Evolutionary conservation across 2,888 invertebrate genomes (phyloP).

Genomic region (Lordiphosa fenestrarum): DNA sequence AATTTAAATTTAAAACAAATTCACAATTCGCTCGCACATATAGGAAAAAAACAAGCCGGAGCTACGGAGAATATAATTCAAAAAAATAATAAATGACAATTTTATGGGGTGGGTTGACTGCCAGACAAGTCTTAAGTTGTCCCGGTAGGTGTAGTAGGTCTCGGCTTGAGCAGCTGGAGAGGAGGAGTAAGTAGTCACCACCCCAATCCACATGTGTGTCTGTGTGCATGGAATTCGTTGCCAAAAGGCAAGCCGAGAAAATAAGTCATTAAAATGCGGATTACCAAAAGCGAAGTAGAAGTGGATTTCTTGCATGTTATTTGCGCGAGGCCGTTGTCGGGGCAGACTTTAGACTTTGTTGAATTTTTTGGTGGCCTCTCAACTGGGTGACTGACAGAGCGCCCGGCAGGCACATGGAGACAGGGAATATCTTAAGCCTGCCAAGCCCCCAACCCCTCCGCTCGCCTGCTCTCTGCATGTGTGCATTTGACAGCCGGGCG

Average conservation of each 20-base stretch:
- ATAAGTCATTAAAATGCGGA: conserved; percentile 74
- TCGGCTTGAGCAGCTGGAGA: too few relatives aligned
- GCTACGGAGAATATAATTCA: conserved; percentile 33
- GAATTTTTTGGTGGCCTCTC: conserved; percentile 37
- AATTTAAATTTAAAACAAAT: conserved; percentile 22
- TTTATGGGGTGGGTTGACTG: conserved; percentile 40
- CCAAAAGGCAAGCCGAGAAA: conserved; percentile 66
- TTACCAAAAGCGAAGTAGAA: conserved; percentile 69
- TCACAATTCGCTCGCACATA: conserved; percentile 9
- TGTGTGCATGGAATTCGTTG: conserved; percentile 28
- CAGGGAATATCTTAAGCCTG: conserved; percentile 55
- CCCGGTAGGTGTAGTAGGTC: conserved; percentile 23
- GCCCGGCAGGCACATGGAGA: conserved; percentile 30
- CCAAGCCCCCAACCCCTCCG: conserved; percentile 9
- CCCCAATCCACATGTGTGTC: conserved; percentile 28
- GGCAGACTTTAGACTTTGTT: conserved; percentile 48
- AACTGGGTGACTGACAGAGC: conserved; percentile 51
- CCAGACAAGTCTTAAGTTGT: conserved; percentile 13
- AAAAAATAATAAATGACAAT: conserved; percentile 66
- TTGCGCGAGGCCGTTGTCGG: conserved; percentile 43
- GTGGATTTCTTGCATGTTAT: conserved; percentile 69
- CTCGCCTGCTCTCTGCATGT: conserved; percentile 9
- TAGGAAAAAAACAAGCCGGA: conserved; percentile 1
- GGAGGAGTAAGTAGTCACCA: conserved; percentile 12
- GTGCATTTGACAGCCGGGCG: conserved; percentile 30